Conservation (phyloP, 2,888 invertebrate species). For the Strigamia transsilvanica region DNA sequence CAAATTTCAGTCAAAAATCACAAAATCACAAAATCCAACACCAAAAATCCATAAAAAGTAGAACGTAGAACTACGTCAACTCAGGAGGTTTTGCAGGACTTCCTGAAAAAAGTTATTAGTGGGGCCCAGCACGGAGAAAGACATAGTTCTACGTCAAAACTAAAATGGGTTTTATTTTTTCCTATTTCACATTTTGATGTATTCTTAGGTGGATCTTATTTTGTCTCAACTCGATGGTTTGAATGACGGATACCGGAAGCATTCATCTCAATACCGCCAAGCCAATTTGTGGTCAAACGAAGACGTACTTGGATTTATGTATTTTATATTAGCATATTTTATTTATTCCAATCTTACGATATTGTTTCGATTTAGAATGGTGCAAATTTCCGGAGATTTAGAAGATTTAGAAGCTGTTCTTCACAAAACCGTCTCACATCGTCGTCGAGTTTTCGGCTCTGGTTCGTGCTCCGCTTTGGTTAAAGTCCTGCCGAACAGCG, state of each 20-base stretch:
- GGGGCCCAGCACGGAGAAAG: no score
- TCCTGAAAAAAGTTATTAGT: no score
- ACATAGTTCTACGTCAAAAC: no score
- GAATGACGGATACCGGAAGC: constrained; percentile 77
- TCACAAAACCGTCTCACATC: constrained; percentile 58
- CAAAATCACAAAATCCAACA: no score
- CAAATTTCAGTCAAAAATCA: no score
- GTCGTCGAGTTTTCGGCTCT: constrained; percentile 63
- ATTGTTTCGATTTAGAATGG: constrained; percentile 67
- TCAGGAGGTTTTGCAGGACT: no score
- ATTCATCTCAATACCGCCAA: constrained; percentile 60
- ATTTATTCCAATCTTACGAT: not conserved
- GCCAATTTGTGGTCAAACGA: not conserved
- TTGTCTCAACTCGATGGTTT: constrained; percentile 82
- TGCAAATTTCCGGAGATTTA: constrained; percentile 80
- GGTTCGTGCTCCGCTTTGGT: constrained; percentile 74
- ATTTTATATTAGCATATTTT: constrained; percentile 34
- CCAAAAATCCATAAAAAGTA: no score
- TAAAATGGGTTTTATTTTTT: no score
- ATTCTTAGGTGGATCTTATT: constrained; percentile 70
- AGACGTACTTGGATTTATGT: constrained; percentile 56
- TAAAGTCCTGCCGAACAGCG: constrained; percentile 70
- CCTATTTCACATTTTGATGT: no score
- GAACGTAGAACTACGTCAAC: no score
- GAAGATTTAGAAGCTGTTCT: constrained; percentile 71